Evolutionary conservation across 2,888 invertebrate species (phyloP), one percentile per base, ranked within the genome.

Genomic region (Lamellibrachia satsuma): DNA sequence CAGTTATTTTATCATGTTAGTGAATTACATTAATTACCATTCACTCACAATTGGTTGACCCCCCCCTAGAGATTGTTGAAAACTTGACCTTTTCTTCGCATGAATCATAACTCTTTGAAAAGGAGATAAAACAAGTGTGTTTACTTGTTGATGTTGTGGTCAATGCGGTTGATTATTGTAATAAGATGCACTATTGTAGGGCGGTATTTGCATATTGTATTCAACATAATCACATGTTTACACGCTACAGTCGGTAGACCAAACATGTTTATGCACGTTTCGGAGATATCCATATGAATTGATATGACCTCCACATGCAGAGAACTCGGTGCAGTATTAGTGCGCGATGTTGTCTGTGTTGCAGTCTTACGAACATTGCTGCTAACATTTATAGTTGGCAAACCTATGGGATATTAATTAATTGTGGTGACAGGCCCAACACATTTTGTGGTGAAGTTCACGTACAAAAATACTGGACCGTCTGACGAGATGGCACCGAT

Each of bases 191-290:
- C 75, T 22, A 4, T 4, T n/a, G 9, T 7, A 75, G 22, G n/a
- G 22, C 6, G 22, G 75, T 75, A 75, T 75, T 75, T 75, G n/a
- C 22, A 55, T 55, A 55, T 55, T 7, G 55, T n/a, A 22, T 75
- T 75, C 75, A 15, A 15, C 75, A 75, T 75, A 75, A 75, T 75
- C n/a, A 75, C 75, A 75, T 75, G 75, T 75, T 75, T 75, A 75
- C 75, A 75, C 75, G 75, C 75, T 15, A 75, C 75, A 15, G 75
- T n/a, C 75, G 1, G 22, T 6, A 75, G 75, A 11, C 22, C 6
- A 75, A 11, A 15, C 75, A 75, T 0, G 75, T 75, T 75, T 75
- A 75, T 75, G n/a, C 75, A 75, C 22, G 75, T 75, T 75, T 75
- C 75, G 6, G 4, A 75, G 75, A 1, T 11, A 22, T 11, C 75